Base-by-base conservation (phyloP, 2,888 invertebrate species). In the Petrolisthes cinctipes region DNA sequence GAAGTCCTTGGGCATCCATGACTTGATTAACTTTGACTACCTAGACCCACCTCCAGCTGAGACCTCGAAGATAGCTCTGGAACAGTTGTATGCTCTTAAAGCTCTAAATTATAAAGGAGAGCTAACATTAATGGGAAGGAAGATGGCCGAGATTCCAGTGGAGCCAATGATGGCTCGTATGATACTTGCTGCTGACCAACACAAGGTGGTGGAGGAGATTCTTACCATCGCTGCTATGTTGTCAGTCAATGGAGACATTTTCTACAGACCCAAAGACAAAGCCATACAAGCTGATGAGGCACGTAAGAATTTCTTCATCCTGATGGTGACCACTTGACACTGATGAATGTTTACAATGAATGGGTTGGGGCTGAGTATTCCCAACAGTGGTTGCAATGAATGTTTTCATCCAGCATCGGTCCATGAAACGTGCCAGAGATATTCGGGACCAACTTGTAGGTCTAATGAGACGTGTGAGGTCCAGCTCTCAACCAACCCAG, bases 111-210 rank as follows among this genome's bases (percentile, higher is more conserved):
- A 99, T 94, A 96, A 96, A 92, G 99, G 99, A 0, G 98, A 99
- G 93, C 94, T 99, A 85, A 99, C 99, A 1, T 99, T 98, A 93
- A 94, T 98, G 89, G 99, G 99, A 0, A 94, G 99, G 91, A 94
- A 98, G 92, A 99, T 99, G 99, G 99, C 99, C 0, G 99, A 99
- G 93, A 99, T 99, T 93, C 99, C 99, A 0, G 96, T 98, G 14
- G 99, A 99, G 94, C 99, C 99, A 0, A 98, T 98, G 97, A 96
- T 99, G 95, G 98, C 98, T 0, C 99, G 99, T 94, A 99, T 99
- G 98, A 94, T 99, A 86, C 93, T 99, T 83, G 99, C 99, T 0
- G 97, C 98, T 92, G 99, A 99, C 94, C 98, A 97, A 96, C 99
- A 99, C 93, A 97, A 97, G 93, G 99, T 99, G 92, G 96, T 98